A percentile compares a stretch with the other conserved stretches of the same genome.
These are phyloP conservation scores for Apodemia hepburni DNA, from an alignment of 2,888 invertebrate genomes.

Conservation along the genomic window DNA sequence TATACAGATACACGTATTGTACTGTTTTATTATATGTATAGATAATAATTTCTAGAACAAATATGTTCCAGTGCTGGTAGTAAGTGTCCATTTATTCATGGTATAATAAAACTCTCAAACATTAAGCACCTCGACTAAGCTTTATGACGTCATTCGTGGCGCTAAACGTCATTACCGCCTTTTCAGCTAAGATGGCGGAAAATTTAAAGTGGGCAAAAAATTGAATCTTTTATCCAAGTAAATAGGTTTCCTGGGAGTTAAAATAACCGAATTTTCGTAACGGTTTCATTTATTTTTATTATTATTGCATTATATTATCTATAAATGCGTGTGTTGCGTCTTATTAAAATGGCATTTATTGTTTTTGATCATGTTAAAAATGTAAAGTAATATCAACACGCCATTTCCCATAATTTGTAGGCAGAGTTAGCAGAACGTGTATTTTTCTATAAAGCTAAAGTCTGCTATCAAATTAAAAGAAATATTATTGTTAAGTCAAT, in stretches of 20 bases:
- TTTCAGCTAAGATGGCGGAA: slow-evolving; percentile 48
- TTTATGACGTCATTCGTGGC: slow-evolving; percentile 51
- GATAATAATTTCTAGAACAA: neutral
- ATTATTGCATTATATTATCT: slow-evolving; percentile 12
- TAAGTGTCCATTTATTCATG: neutral
- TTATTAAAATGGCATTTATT: no score
- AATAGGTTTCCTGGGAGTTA: slow-evolving; percentile 36
- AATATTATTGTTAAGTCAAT: no score
- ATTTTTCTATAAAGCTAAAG: no score
- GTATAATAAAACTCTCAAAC: slow-evolving; percentile 25
- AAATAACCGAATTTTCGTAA: slow-evolving; percentile 34
- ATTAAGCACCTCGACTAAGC: slow-evolving; percentile 46
- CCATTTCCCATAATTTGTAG: no score
- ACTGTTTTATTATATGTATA: no score
- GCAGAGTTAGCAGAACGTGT: no score
- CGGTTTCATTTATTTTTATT: slow-evolving; percentile 28
- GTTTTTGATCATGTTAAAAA: no score
- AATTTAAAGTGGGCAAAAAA: slow-evolving; percentile 53
- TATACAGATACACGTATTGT: no score
- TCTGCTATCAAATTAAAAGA: no score
- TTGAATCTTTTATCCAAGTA: slow-evolving; percentile 45
- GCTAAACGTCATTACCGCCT: slow-evolving; percentile 58
- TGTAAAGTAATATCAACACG: no score
- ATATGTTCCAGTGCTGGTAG: neutral
- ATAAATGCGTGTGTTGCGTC: slow-evolving; percentile 22